Evolutionary conservation across 1,140 invertebrate genomes (phyloP).

Genomic region (Orius insidiosus): DNA sequence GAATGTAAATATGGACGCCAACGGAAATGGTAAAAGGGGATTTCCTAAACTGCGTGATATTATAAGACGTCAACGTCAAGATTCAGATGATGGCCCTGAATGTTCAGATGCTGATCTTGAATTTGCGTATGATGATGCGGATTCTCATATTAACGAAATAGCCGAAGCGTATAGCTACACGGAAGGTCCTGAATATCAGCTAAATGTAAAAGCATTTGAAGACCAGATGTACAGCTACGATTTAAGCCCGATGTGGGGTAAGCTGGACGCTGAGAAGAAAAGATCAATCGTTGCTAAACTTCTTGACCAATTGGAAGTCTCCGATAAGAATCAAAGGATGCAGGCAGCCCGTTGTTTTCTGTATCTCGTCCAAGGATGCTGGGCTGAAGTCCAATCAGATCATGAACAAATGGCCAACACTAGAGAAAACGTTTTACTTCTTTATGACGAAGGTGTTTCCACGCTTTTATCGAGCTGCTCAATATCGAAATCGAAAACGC

Average conservation of each 20-base stretch:
- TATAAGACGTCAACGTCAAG: conserved; percentile 31
- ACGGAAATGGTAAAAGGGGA: conserved; percentile 24
- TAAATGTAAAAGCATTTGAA: conserved; percentile 78
- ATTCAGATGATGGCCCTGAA: conserved; percentile 28
- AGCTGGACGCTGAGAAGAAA: conserved; percentile 42
- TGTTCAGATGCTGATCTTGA: conserved; percentile 48
- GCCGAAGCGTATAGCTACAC: conserved; percentile 94
- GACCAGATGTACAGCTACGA: conserved; percentile 68
- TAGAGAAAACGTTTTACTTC: conserved; percentile 63
- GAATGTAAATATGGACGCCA: conserved; percentile 19
- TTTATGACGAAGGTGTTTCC: conserved; percentile 82
- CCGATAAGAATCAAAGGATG: conserved; percentile 59
- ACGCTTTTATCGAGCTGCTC: conserved; percentile 75
- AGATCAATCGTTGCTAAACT: conserved; percentile 64
- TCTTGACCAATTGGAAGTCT: conserved; percentile 77
- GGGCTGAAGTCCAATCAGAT: conserved; percentile 81
- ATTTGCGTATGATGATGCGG: conserved; percentile 83
- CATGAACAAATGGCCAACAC: conserved; percentile 70
- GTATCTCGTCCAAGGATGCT: conserved; percentile 86
- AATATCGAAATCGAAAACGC: conserved; percentile 86
- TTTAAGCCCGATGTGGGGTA: conserved; percentile 63
- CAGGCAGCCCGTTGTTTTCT: conserved; percentile 73
- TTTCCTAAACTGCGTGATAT: conserved; percentile 28
- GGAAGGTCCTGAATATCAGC: conserved; percentile 76
- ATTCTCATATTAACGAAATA: conserved; percentile 78